These are phyloP conservation scores for Falco peregrinus DNA, from an alignment of 2,797 vertebrate genomes.

Conservation along the genomic window DNA sequence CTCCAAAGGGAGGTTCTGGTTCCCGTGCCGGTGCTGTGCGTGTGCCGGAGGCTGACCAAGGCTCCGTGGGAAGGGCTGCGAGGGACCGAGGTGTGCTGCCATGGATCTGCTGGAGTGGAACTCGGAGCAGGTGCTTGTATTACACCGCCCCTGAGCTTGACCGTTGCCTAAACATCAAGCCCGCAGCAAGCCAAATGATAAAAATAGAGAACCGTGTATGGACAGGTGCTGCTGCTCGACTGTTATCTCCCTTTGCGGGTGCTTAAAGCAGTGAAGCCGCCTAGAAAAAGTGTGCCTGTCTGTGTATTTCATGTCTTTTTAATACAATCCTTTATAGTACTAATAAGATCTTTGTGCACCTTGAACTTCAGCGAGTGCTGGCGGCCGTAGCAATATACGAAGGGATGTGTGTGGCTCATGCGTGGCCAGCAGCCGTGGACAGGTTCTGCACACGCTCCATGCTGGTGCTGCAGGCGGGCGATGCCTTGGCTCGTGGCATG, in stretches of 20 bases:
- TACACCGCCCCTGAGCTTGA: rapidly evolving
- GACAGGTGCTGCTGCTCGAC: background rate
- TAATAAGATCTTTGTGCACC: background rate
- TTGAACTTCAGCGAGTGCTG: rapidly evolving
- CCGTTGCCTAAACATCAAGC: background rate
- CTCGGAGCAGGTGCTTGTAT: background rate
- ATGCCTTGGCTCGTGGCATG: background rate
- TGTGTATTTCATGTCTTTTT: background rate
- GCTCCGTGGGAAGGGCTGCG: background rate
- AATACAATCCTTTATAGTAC: background rate
- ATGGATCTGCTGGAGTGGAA: background rate
- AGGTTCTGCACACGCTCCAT: background rate
- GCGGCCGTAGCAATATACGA: rapidly evolving
- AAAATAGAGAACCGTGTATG: background rate
- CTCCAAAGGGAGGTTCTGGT: background rate
- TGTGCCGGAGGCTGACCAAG: background rate
- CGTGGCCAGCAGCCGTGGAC: background rate
- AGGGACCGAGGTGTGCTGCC: rapidly evolving
- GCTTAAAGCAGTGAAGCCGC: background rate
- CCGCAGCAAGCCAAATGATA: background rate
- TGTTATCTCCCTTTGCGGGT: background rate
- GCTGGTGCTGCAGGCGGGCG: background rate
- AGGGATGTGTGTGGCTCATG: rapidly evolving
- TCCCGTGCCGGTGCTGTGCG: rapidly evolving
- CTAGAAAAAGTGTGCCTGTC: background rate